A percentile compares a stretch with the other conserved stretches of the same genome.
Evolutionary conservation across 2,113 vertebrate genomes (phyloP).

Genomic region (Oryzias celebensis): DNA sequence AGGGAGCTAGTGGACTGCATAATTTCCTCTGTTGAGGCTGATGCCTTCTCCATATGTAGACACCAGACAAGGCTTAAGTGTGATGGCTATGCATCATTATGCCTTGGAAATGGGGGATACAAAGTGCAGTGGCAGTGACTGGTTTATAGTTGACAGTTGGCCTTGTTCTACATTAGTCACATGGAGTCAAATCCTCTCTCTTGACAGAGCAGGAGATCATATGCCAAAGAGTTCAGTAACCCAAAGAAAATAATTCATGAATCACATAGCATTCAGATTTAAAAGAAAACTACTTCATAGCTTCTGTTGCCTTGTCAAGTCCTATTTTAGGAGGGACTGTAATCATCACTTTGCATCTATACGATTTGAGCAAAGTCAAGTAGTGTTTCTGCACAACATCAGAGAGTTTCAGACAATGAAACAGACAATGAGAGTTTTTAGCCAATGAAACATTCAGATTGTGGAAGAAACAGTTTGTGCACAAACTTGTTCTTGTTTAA

Average conservation of each 20-base stretch:
- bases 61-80: slow-evolving; percentile 73
- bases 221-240: slow-evolving; percentile 71
- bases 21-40: slow-evolving; percentile 73
- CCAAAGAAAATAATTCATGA: slow-evolving; percentile 63
- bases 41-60: slow-evolving; percentile 78
- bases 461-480: too few species aligned
- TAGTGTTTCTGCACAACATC: too few species aligned
- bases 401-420: too few species aligned
- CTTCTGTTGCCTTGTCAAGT: slow-evolving; percentile 26
- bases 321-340: background rate
- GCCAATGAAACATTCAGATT: too few species aligned
- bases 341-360: background rate
- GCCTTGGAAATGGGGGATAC: slow-evolving; percentile 76
- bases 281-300: slow-evolving; percentile 11
- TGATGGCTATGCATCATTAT: slow-evolving; percentile 83
- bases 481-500: too few species aligned
- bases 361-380: too few species aligned
- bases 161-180: slow-evolving; percentile 81
- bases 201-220: slow-evolving; percentile 68
- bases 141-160: slow-evolving; percentile 77
- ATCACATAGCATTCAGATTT: slow-evolving; percentile 49
- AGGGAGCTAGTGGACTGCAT: slow-evolving; percentile 76
- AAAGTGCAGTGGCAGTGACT: slow-evolving; percentile 73
- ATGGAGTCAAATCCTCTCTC: slow-evolving; percentile 74
- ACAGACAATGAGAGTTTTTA: too few species aligned